These are phyloP conservation scores for Proterorhinus semilunaris DNA, from an alignment of 2,113 vertebrate genomes.

Conservation along the genomic window DNA sequence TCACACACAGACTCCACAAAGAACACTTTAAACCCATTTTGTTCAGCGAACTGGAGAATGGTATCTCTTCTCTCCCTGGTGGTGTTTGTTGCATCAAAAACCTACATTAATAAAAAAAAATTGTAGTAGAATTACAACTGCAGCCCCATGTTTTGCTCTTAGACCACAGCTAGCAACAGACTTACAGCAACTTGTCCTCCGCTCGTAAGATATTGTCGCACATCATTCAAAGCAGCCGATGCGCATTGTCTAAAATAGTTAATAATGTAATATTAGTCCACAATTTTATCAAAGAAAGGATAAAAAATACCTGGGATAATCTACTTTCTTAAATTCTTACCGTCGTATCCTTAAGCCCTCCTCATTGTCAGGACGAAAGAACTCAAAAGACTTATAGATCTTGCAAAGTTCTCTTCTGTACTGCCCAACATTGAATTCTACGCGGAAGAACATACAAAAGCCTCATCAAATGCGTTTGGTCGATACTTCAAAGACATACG, in stretches of 20 bases:
- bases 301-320: fast-evolving
- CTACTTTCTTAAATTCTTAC: constrained; percentile 80
- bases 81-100: constrained; percentile 98
- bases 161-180: constrained; percentile 42
- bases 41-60: constrained; percentile 91
- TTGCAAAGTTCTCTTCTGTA: constrained; percentile 92
- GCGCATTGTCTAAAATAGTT: constrained; percentile 86
- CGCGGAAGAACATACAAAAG: neutral
- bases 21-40: constrained; percentile 97
- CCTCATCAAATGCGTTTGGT: too few species aligned
- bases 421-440: constrained; percentile 98
- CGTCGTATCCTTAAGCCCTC: constrained; percentile 93
- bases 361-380: constrained; percentile 96
- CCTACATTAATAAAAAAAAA: constrained; percentile 67
- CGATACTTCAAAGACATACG: neutral
- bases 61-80: constrained; percentile 93
- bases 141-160: neutral
- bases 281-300: neutral
- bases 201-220: constrained; percentile 87
- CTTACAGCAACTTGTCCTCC: constrained; percentile 94
- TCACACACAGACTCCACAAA: constrained; percentile 98
- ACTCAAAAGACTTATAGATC: constrained; percentile 96
- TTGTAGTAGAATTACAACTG: neutral
- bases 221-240: constrained; percentile 87
- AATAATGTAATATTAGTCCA: neutral